Conservation (phyloP, 2,113 vertebrate species). For the Nothoprocta perdicaria region DNA sequence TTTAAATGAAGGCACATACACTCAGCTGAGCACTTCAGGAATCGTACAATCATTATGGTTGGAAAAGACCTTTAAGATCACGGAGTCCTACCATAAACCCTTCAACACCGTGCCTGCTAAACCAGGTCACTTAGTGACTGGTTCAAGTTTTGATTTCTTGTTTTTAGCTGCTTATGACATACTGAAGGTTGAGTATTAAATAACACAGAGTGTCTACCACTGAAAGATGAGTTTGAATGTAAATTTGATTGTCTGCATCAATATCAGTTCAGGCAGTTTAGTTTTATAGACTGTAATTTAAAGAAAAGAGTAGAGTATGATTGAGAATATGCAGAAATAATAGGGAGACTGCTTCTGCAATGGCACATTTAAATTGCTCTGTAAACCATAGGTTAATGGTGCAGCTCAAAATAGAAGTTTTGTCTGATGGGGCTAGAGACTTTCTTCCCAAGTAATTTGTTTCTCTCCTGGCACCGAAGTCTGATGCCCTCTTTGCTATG, state of each 20-base stretch:
- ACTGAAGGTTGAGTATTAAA: not conserved
- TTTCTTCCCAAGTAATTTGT: fast-evolving
- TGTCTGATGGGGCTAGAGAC: not conserved
- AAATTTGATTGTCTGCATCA: not conserved
- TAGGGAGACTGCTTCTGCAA: not conserved
- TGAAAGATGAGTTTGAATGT: not conserved
- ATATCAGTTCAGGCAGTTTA: not conserved
- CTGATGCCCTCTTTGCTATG: not conserved
- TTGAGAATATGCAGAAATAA: not conserved
- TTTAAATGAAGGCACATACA: not conserved
- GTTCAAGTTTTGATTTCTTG: not conserved
- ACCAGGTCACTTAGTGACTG: too few species aligned
- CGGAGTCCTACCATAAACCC: too few species aligned
- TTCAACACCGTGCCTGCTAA: too few species aligned
- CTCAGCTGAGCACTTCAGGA: not conserved
- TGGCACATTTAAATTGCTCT: not conserved
- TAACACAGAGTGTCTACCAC: not conserved
- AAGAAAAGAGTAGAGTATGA: not conserved
- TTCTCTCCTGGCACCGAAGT: not conserved
- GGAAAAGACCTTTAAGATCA: too few species aligned
- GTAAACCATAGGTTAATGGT: fast-evolving
- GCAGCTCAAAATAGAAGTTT: not conserved
- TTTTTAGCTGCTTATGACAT: not conserved
- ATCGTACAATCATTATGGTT: too few species aligned
- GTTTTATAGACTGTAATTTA: not conserved